Conservation (phyloP, 1,140 invertebrate genomes). For the Euwallacea similis region DNA sequence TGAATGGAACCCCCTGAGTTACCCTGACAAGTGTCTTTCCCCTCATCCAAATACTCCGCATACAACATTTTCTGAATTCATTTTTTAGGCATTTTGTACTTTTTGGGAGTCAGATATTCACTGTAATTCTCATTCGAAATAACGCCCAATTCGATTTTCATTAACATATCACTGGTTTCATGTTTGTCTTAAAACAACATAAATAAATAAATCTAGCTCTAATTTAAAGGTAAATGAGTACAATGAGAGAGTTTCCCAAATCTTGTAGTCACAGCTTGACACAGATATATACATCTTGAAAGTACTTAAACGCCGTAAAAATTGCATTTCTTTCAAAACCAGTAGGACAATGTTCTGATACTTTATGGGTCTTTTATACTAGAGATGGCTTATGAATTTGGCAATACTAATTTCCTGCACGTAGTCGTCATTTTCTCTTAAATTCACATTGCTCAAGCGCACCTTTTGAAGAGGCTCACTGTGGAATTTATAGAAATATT, state of each 20-base stretch:
- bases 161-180: background rate
- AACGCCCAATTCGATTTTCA: conserved; percentile 13
- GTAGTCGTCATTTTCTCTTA: conserved; percentile 53
- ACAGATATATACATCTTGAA: conserved; percentile 57
- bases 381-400: conserved; percentile 55
- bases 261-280: conserved; percentile 66
- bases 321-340: conserved; percentile 66
- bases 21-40: conserved; percentile 62
- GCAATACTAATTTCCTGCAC: conserved; percentile 54
- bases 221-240: conserved; percentile 10
- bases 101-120: conserved; percentile 38
- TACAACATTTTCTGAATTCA: conserved; percentile 67
- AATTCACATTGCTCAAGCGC: conserved; percentile 40
- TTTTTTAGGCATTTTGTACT: conserved; percentile 35
- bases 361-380: conserved; percentile 51
- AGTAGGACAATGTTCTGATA: conserved; percentile 71
- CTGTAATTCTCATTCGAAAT: conserved; percentile 24
- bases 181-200: conserved; percentile 25
- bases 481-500: conserved; percentile 23
- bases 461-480: conserved; percentile 43
- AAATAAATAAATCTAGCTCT: background rate
- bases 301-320: conserved; percentile 66
- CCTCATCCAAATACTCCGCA: conserved; percentile 68
- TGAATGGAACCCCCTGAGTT: conserved; percentile 20
- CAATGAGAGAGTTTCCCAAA: conserved; percentile 37